Evolutionary conservation across 2,113 vertebrate genomes (phyloP).

Genomic region (Oreochromis niloticus): DNA sequence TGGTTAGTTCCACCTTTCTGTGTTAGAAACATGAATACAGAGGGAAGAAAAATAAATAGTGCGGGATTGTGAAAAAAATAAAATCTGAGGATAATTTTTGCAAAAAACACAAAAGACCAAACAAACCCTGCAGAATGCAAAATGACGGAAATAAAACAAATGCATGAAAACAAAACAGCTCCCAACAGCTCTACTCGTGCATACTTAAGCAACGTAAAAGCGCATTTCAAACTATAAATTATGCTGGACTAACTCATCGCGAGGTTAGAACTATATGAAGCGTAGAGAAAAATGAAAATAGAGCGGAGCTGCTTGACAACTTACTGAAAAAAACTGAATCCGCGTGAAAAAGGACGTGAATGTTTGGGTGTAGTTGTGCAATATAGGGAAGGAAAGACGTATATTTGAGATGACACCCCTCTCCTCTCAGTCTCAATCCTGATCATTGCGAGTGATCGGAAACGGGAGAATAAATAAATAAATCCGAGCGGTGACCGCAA

Average conservation of each 20-base stretch:
- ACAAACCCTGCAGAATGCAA: constrained; percentile 62
- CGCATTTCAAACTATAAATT: constrained; percentile 66
- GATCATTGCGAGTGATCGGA: neutral
- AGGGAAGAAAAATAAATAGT: constrained; percentile 82
- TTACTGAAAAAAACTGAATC: neutral
- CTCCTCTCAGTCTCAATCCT: neutral
- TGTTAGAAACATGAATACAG: constrained; percentile 71
- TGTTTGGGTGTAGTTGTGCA: neutral
- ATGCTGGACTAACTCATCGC: constrained; percentile 7
- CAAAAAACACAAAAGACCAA: neutral
- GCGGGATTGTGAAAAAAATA: constrained; percentile 56
- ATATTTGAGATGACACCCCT: neutral
- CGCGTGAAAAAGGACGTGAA: neutral
- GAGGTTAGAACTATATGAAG: constrained; percentile 36
- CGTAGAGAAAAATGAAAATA: neutral
- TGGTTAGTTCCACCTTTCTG: constrained; percentile 73
- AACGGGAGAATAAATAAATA: constrained; percentile 29
- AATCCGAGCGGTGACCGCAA: neutral
- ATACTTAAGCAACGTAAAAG: constrained; percentile 33
- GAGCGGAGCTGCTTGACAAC: neutral
- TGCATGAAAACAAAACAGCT: constrained; percentile 35
- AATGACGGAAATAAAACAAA: constrained; percentile 59
- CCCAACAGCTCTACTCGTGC: constrained; percentile 71
- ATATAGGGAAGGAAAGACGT: neutral
- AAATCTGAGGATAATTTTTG: neutral